Evolutionary conservation across 37 sponge, comb jelly and placozoan species (phyloP).

Genomic region (Axinella damicornis): DNA sequence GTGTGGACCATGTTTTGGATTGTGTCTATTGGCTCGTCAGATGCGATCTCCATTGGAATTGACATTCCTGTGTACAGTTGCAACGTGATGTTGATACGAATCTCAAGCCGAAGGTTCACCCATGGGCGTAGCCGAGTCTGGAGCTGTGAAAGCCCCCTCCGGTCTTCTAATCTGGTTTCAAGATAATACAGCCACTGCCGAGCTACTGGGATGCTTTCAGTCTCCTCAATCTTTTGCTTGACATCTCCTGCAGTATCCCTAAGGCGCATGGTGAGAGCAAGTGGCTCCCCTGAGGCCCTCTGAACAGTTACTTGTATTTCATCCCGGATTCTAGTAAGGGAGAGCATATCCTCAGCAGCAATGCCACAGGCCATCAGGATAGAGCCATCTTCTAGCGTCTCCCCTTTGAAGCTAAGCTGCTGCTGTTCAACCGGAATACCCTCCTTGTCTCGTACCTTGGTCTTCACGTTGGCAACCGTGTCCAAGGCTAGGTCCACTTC

Average conservation of each 20-base stretch:
- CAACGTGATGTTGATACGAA: conserved; percentile 11
- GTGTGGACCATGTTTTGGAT: background rate
- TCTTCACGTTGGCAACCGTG: conserved; percentile 10
- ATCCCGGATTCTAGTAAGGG: background rate
- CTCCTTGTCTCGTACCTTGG: conserved; percentile 12
- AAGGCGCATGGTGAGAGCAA: too few relatives aligned
- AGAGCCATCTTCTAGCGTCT: background rate
- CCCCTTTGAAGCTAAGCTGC: background rate
- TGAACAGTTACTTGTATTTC: background rate
- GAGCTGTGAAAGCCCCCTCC: background rate
- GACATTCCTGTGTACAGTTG: background rate
- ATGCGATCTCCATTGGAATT: conserved; percentile 8
- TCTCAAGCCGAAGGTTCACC: conserved; percentile 4
- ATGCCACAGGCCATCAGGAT: conserved; percentile 5
- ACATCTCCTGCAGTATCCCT: conserved; percentile 1
- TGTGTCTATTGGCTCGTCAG: conserved; percentile 1
- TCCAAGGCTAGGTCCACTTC: conserved; percentile 6
- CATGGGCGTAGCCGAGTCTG: background rate
- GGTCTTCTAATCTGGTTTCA: too few relatives aligned
- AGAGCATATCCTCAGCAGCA: background rate
- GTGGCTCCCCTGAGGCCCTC: background rate
- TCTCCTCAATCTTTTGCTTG: conserved; percentile 69
- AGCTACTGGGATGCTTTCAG: conserved; percentile 65
- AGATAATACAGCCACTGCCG: conserved; percentile 39
- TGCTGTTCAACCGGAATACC: conserved; percentile 25